Evolutionary conservation across 1,140 invertebrate species (phyloP).

Genomic region (Lineus longissimus): DNA sequence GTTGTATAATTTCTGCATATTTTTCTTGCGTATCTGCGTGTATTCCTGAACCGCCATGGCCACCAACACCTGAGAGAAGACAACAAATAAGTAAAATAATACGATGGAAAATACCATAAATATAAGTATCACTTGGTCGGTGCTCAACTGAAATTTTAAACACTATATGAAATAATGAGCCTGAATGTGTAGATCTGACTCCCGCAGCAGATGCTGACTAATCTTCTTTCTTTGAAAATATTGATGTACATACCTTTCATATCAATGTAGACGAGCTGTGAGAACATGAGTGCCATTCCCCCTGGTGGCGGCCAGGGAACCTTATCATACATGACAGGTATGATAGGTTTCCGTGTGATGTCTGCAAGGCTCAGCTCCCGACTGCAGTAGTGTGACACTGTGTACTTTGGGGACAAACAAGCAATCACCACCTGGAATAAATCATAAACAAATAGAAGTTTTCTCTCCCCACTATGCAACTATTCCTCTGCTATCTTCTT

Average conservation of each 20-base stretch:
- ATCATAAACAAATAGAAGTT: neutral
- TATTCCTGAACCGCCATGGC: slow-evolving; percentile 55
- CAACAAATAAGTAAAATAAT: no score
- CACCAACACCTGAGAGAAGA: slow-evolving; percentile 49
- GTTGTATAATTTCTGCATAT: slow-evolving; percentile 51
- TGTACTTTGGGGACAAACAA: slow-evolving; percentile 55
- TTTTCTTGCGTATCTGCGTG: slow-evolving; percentile 53
- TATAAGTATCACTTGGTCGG: no score
- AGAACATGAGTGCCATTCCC: slow-evolving; percentile 53
- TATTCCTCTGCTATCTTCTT: no score
- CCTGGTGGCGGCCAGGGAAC: slow-evolving; percentile 57
- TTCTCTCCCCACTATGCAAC: neutral
- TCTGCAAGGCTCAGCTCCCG: slow-evolving; percentile 55
- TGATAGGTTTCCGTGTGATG: slow-evolving; percentile 53
- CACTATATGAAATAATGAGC: no score
- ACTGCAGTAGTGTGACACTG: slow-evolving; percentile 52
- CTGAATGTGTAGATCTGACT: no score
- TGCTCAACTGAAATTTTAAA: no score
- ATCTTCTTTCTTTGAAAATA: no score
- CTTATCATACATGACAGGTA: slow-evolving; percentile 52
- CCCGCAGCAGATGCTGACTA: no score
- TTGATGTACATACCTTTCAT: slow-evolving; percentile 48
- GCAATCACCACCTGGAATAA: slow-evolving; percentile 45
- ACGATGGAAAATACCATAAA: no score
- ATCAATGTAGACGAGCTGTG: slow-evolving; percentile 55